phyloP scores from a whole-genome alignment of 2,797 vertebrate genomes.

The Acanthornis magna region DNA sequence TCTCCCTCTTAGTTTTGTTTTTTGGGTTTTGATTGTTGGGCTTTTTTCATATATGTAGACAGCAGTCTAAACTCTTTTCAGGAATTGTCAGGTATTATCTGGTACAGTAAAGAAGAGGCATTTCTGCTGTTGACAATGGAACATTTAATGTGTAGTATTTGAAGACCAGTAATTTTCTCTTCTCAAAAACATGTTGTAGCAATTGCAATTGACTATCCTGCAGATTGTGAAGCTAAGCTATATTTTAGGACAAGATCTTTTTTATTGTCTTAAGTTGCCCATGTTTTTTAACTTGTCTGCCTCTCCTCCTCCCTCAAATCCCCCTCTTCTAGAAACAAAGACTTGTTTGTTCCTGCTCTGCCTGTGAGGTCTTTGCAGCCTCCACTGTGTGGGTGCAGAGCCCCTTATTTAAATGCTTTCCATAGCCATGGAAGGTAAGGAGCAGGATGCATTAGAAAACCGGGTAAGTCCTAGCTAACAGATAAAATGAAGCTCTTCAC shows the following conservation, averaged over 20 bases:
- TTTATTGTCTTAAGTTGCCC: conserved; percentile 21
- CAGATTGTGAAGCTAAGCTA: not conserved
- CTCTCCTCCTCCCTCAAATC: conserved; percentile 48
- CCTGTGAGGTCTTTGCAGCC: conserved; percentile 76
- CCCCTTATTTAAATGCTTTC: conserved; percentile 64
- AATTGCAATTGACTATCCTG: not conserved
- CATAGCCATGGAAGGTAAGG: conserved; percentile 57
- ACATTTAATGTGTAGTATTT: not conserved
- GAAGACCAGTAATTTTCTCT: not conserved
- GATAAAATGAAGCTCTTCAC: conserved; percentile 6
- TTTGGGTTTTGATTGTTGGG: not conserved
- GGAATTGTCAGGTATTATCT: not conserved
- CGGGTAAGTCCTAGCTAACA: not conserved
- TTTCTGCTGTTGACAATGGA: not conserved
- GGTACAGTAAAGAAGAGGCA: not conserved
- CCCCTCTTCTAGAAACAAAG: conserved; percentile 71
- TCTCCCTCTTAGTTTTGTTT: not conserved
- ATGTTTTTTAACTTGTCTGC: conserved; percentile 43
- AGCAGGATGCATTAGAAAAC: conserved; percentile 34
- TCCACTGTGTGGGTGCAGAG: conserved; percentile 50
- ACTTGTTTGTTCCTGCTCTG: conserved; percentile 70
- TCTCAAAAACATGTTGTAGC: not conserved
- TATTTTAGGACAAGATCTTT: not conserved
- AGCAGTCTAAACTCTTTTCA: not conserved
- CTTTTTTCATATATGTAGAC: not conserved